A percentile compares a stretch with the other conserved stretches of the same genome.
Evolutionary conservation across 2,888 invertebrate species (phyloP).

Genomic region (Agrochola lota): DNA sequence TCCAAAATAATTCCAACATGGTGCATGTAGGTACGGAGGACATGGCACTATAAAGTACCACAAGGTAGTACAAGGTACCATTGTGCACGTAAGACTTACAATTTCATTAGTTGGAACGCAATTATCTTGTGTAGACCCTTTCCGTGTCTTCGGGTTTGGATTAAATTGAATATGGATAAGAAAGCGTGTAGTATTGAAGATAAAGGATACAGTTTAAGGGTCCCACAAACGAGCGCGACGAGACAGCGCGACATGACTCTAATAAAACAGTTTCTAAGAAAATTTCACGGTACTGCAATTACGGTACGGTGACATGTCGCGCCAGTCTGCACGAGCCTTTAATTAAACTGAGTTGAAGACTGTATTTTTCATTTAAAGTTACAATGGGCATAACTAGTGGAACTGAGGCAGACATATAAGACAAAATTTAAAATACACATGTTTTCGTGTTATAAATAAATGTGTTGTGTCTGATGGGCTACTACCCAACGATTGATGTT

Average conservation of each 20-base stretch:
- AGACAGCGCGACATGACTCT: no score
- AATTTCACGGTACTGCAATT: no score
- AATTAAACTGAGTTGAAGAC: not conserved
- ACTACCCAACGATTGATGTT: no score
- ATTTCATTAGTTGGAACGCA: slow-evolving; percentile 58
- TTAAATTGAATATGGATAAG: slow-evolving; percentile 32
- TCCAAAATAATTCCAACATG: not conserved
- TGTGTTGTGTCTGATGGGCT: no score
- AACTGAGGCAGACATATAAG: not conserved
- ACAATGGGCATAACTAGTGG: not conserved
- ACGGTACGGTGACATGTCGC: no score
- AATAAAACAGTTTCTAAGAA: no score
- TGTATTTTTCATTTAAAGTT: not conserved
- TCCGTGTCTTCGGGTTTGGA: slow-evolving; percentile 11
- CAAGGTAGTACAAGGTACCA: slow-evolving; percentile 19
- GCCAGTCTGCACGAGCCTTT: not conserved
- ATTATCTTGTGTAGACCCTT: slow-evolving; percentile 56
- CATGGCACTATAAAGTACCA: slow-evolving; percentile 32
- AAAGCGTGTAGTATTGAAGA: not conserved
- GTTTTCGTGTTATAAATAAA: not conserved
- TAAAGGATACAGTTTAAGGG: not conserved
- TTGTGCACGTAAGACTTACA: slow-evolving; percentile 43
- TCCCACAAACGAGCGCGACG: no score
- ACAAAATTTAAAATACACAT: not conserved
- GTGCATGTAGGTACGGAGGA: not conserved